These are phyloP conservation scores for Anguilla megastoma DNA, from an alignment of 2,797 vertebrate genomes.

Conservation along the genomic window DNA sequence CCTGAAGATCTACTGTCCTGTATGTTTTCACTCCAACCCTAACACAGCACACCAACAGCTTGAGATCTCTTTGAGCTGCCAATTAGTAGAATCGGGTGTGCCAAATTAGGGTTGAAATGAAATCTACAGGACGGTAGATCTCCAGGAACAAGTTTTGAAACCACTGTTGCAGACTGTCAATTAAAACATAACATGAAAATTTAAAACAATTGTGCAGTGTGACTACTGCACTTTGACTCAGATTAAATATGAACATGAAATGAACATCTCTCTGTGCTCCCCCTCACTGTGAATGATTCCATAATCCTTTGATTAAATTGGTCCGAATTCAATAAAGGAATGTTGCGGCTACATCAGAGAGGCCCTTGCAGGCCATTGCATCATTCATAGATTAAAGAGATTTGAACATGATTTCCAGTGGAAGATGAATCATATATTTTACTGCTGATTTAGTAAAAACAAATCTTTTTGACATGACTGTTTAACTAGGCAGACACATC, in stretches of 20 bases:
- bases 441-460: not conserved
- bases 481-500: not conserved
- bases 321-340: slow-evolving; percentile 13
- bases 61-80: not conserved
- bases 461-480: not conserved
- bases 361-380: not conserved
- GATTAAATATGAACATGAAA: not conserved
- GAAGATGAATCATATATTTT: not conserved
- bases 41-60: not conserved
- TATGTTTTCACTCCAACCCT: not conserved
- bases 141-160: not conserved
- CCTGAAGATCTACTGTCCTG: not conserved
- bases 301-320: not conserved
- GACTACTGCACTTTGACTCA: not conserved
- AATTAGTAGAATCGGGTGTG: not conserved
- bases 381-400: not conserved
- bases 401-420: not conserved
- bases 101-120: not conserved
- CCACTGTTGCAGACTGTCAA: slow-evolving; percentile 40
- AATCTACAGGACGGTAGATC: not conserved
- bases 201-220: not conserved
- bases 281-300: not conserved
- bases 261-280: not conserved
- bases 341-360: not conserved
- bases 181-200: slow-evolving; percentile 41